phyloP scores from a whole-genome alignment of 2,888 invertebrate species.

The Phortica okadai region DNA sequence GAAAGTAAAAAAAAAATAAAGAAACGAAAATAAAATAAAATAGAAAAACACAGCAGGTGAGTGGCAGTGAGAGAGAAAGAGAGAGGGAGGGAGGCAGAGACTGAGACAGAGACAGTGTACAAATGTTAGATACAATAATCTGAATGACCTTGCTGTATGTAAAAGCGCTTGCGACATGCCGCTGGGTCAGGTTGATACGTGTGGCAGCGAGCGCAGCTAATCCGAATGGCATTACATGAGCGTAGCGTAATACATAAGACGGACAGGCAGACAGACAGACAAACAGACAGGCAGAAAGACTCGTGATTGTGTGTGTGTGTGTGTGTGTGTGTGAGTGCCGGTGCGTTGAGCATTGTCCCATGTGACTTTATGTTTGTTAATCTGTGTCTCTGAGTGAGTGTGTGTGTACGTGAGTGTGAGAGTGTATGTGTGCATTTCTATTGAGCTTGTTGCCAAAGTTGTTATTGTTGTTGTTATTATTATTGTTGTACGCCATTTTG shows the following conservation, averaged over 20 bases:
- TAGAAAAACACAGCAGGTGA: neutral
- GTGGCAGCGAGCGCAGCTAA: neutral
- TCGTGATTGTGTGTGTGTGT: neutral
- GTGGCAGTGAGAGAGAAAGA: neutral
- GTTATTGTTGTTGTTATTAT: conserved; percentile 5
- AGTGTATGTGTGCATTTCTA: neutral
- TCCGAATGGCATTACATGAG: neutral
- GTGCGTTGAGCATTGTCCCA: neutral
- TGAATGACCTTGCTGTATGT: conserved; percentile 8
- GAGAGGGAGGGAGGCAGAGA: no score
- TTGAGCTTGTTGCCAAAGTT: neutral
- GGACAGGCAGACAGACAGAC: neutral
- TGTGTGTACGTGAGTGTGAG: no score
- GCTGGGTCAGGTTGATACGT: neutral
- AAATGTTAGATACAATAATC: neutral
- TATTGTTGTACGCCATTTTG: conserved; percentile 23
- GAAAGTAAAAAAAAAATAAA: no score
- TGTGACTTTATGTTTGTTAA: no score
- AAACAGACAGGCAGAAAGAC: neutral
- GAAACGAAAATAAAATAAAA: neutral
- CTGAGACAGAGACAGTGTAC: neutral
- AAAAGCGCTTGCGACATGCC: neutral
- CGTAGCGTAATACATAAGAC: neutral
- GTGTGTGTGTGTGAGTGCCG: neutral
- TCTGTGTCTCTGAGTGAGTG: no score